phyloP scores from a whole-genome alignment of 2,888 invertebrate genomes.

The Nemapogon koenigi region DNA sequence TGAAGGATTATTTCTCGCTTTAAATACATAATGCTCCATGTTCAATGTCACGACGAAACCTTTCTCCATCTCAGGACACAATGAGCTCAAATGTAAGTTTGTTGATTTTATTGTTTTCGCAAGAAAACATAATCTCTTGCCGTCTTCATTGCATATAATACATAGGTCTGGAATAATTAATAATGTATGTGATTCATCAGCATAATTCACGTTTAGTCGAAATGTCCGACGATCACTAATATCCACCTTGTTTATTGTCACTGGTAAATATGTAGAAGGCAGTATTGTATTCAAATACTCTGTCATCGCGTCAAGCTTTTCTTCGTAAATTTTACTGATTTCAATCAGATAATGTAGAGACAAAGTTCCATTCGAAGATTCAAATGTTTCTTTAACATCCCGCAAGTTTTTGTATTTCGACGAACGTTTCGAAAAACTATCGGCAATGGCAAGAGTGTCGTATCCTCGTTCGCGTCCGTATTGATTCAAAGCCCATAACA shows the following conservation, averaged over 20 bases:
- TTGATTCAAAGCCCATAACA: constrained; percentile 12
- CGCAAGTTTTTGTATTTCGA: constrained; percentile 8
- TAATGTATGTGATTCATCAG: constrained; percentile 5
- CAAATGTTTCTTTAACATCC: constrained; percentile 12
- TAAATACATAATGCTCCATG: constrained; percentile 7
- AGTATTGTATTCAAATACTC: constrained; percentile 7
- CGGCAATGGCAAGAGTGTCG: constrained; percentile 10
- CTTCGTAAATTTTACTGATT: constrained; percentile 11
- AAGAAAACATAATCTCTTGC: constrained; percentile 6
- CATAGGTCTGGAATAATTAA: constrained; percentile 10
- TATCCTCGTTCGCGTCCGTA: constrained; percentile 10
- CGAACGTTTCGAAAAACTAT: constrained; percentile 10
- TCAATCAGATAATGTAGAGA: constrained; percentile 11
- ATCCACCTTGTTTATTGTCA: constrained; percentile 6
- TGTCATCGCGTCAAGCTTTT: constrained; percentile 6
- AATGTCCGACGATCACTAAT: constrained; percentile 6
- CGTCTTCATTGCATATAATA: constrained; percentile 5
- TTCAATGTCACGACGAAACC: not conserved
- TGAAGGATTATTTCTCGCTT: constrained; percentile 6
- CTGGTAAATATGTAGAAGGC: not conserved
- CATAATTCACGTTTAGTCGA: constrained; percentile 6
- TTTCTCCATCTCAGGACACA: not conserved
- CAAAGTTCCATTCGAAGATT: constrained; percentile 10
- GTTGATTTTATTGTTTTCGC: not conserved
- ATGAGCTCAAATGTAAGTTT: not conserved